Conservation (phyloP, 2,888 invertebrate species). For the Andricus quercusramuli region DNA sequence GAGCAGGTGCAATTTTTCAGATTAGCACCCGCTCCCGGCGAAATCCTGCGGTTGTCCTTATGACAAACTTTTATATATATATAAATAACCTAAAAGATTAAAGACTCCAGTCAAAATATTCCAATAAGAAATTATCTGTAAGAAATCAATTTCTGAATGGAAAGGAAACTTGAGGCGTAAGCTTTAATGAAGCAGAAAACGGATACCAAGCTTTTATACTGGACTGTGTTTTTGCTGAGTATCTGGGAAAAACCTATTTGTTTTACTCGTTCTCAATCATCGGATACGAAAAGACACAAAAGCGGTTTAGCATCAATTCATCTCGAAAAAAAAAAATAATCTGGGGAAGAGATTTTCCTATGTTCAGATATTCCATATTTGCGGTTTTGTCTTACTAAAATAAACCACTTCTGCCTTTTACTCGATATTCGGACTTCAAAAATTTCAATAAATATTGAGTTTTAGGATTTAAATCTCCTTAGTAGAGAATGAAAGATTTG, state of each 20-base stretch:
- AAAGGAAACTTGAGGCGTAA: not conserved
- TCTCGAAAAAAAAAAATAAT: too few relatives aligned
- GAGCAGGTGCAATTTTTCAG: too few relatives aligned
- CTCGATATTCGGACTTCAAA: too few relatives aligned
- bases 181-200: conserved; percentile 7
- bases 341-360: too few relatives aligned
- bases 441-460: not conserved
- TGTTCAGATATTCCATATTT: too few relatives aligned
- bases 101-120: not conserved
- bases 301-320: too few relatives aligned
- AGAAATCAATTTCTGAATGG: not conserved
- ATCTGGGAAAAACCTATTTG: not conserved
- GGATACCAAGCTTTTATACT: not conserved
- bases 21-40: too few relatives aligned
- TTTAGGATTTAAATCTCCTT: not conserved
- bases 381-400: too few relatives aligned
- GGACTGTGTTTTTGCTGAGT: not conserved
- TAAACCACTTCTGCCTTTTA: not conserved
- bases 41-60: too few relatives aligned
- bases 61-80: too few relatives aligned
- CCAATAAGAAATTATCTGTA: not conserved
- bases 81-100: not conserved
- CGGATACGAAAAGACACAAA: not conserved
- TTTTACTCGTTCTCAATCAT: not conserved
- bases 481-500: too few relatives aligned